Evolutionary conservation across 37 sponge, comb jelly and placozoan genomes (phyloP), one percentile per base, ranked within the genome.

Genomic region (Ianthella basta): DNA sequence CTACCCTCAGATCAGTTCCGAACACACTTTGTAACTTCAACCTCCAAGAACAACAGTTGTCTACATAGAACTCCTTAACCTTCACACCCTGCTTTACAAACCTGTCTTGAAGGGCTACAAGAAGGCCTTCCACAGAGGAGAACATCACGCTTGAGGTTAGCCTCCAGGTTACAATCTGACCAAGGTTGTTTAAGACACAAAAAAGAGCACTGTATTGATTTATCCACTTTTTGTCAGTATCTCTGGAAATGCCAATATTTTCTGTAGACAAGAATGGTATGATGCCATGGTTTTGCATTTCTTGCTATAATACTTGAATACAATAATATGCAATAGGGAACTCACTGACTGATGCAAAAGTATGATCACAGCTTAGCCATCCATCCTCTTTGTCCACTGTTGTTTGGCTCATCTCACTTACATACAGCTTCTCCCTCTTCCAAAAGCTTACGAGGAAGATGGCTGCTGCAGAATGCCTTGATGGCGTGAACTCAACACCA

Each of bases 11-110:
- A 5, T 77, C 39, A 41, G 38, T 39, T 0, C 88, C 88, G 75
- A 88, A 88, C 20, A 88, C 79, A 30, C 39, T 54, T 54, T 83
- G 78, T 37, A 88, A 60, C 55, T 83, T 88, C 0, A 13, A 23
- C 54, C 84, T 75, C 79, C 74, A 78, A 23, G 78, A 6, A 30
- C 88, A 88, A 50, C 88, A 88, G 79, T 88, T 88, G 59, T 88
- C 88, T 30, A 83, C 66, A 29, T 55, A 87, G 38, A 83, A 79
- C 75, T 88, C 78, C 34, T 55, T 82, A 0, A 72, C 33, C 21
- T 0, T 55, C 16, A 50, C 38, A 0, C 82, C 87, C 24, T 87
- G 87, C 27, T 6, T 25, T 14, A 10, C 6, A n/a, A 87, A 38
- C 41, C 88, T 56, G 0, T 83, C 79, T 0, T 41, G 2, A 13